Evolutionary conservation across 2,113 vertebrate genomes (phyloP), one percentile per base, ranked within the genome.

Genomic region (Amia ocellicauda): DNA sequence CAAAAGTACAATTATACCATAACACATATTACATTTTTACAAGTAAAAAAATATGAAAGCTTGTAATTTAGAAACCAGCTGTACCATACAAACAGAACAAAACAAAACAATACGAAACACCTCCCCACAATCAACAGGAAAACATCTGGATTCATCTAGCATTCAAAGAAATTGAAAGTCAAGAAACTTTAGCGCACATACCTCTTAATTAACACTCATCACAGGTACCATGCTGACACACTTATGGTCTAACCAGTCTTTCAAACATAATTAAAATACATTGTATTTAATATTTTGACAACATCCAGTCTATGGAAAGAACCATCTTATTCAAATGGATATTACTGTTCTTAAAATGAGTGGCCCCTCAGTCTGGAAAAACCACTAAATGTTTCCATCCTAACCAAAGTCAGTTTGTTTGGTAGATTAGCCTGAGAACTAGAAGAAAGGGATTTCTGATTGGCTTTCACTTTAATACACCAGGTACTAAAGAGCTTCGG

Each of bases 1-100:
- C 83, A 74, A 76, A 85, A 63, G 71, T 53, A 72, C 77, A 77
- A 82, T 82, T 83, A 82, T 82, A 82, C 80, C 75, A 85, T 88
- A 53, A 53, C 20, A 91, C 80, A 88, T 81, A 74, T 72, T 54
- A 85, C 27, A 27, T 69, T 69, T 85, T 86, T 81, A 80, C 76
- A 73, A 66, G 79, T 80, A 84, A 66, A 78, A 76, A 77, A 77
- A 76, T 69, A 82, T 67, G 47, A 66, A 45, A 67, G 45, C 14
- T 66, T 76, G 70, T 77, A 74, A 67, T 63, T 60, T 68, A 63
- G 61, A 81, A 71, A 75, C 70, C 67, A 55, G 63, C 68, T 82
- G 87, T 90, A 90, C 88, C 88, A 78, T 80, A 63, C 73, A 66
- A 70, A 76, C 19, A 58, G 67, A 77, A 68, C 49, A 41, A 26